phyloP scores from a whole-genome alignment of 2,888 invertebrate species.

The Homarus gammarus region DNA sequence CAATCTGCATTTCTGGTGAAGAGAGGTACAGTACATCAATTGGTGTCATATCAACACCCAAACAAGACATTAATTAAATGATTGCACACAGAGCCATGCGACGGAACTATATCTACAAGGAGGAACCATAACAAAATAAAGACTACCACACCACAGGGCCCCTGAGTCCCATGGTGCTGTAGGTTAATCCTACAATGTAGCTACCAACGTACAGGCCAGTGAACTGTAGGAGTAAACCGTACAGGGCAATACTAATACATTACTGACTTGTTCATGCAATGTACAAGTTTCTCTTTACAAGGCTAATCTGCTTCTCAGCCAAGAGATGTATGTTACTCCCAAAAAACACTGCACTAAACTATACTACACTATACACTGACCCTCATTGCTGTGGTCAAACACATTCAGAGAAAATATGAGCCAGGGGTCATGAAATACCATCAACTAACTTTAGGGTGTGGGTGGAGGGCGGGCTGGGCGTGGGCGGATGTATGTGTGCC shows the following conservation, averaged over 20 bases:
- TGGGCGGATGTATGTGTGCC: constrained; percentile 68
- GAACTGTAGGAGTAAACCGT: not conserved
- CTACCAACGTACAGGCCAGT: constrained; percentile 15
- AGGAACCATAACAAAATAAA: constrained; percentile 17
- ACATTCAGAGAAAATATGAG: constrained; percentile 20
- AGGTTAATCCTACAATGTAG: not conserved
- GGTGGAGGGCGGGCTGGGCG: constrained; percentile 69
- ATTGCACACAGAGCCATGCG: constrained; percentile 34
- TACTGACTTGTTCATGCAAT: constrained; percentile 8
- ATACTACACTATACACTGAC: not conserved
- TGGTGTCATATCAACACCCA: not conserved
- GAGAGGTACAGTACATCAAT: not conserved
- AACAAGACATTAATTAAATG: constrained; percentile 41
- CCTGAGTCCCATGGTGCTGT: constrained; percentile 8
- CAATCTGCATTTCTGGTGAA: constrained; percentile 7
- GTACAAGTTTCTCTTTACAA: not conserved
- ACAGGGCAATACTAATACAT: constrained; percentile 6
- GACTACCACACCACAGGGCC: constrained; percentile 37
- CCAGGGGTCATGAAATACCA: constrained; percentile 21
- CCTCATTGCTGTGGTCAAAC: constrained; percentile 5
- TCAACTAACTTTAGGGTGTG: constrained; percentile 70
- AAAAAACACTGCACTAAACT: not conserved
- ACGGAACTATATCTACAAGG: constrained; percentile 39
- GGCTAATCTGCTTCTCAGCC: not conserved
- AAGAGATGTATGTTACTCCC: not conserved